Evolutionary conservation across 1,140 invertebrate species (phyloP).

Genomic region (Phymorhynchus buccinoides): DNA sequence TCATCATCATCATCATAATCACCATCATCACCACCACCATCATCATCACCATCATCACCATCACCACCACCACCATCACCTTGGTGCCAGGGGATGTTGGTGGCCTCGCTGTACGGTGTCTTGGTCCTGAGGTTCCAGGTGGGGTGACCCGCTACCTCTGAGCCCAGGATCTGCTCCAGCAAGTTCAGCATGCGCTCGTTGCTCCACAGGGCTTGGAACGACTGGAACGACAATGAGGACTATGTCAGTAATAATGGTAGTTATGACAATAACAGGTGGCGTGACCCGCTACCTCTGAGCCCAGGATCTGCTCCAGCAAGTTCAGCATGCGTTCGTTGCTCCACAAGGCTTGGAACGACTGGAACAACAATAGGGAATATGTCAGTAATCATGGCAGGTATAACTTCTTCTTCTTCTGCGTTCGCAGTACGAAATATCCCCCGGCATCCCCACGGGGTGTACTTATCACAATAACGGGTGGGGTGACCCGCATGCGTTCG

Average conservation of each 20-base stretch:
- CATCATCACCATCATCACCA: too few relatives aligned
- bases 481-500: constrained; percentile 66
- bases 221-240: constrained; percentile 35
- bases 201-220: constrained; percentile 65
- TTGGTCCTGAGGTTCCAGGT: constrained; percentile 70
- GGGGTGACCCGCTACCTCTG: constrained; percentile 68
- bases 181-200: constrained; percentile 67
- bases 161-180: constrained; percentile 68
- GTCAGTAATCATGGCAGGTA: too few relatives aligned
- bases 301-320: constrained; percentile 68
- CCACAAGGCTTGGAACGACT: constrained; percentile 67
- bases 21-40: too few relatives aligned
- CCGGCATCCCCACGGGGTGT: too few relatives aligned
- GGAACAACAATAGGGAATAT: too few relatives aligned
- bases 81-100: constrained; percentile 68
- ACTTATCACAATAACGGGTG: constrained; percentile 50
- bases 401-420: too few relatives aligned
- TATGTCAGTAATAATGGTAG: too few relatives aligned
- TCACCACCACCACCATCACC: constrained; percentile 40
- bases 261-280: constrained; percentile 57
- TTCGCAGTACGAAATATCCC: too few relatives aligned
- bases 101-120: constrained; percentile 61
- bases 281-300: constrained; percentile 68
- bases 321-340: constrained; percentile 66
- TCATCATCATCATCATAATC: too few relatives aligned